Evolutionary conservation across 2,888 invertebrate species (phyloP).

Genomic region (Cyclophora albipunctata): DNA sequence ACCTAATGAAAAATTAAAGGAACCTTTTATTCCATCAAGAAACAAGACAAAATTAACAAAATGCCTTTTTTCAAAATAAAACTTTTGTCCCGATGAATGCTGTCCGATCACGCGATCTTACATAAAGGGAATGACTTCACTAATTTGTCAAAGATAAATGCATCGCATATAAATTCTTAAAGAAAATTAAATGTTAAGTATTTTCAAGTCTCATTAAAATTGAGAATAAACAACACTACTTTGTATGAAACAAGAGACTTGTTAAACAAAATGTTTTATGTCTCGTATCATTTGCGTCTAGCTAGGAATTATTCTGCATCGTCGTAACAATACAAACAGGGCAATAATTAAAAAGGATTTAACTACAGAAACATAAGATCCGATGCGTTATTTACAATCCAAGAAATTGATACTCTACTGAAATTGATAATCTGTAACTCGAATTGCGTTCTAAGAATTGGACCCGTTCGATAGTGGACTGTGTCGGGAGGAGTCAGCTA

Average conservation of each 20-base stretch:
- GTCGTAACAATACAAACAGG: slow-evolving; percentile 24
- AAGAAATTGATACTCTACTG: slow-evolving; percentile 64
- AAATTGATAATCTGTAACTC: slow-evolving; percentile 55
- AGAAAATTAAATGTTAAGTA: no score
- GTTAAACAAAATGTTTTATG: slow-evolving; percentile 11
- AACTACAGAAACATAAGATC: slow-evolving; percentile 39
- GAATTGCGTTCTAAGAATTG: slow-evolving; percentile 63
- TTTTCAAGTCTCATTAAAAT: not conserved
- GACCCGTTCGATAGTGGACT: slow-evolving; percentile 29
- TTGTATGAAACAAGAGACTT: slow-evolving; percentile 7
- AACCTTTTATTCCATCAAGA: no score
- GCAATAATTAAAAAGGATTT: slow-evolving; percentile 44
- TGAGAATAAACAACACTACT: slow-evolving; percentile 3
- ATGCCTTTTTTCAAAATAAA: no score
- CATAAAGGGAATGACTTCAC: no score
- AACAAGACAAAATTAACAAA: no score
- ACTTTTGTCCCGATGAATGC: no score
- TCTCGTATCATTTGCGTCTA: slow-evolving; percentile 13
- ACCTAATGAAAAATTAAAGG: no score
- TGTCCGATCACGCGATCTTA: no score
- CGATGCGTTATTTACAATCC: slow-evolving; percentile 37
- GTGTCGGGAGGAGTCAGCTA: slow-evolving; percentile 48
- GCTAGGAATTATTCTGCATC: slow-evolving; percentile 16
- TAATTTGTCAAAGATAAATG: no score
- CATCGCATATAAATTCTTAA: no score